A percentile compares a stretch with the other conserved stretches of the same genome.
phyloP scores from a whole-genome alignment of 2,797 vertebrate species.

The Gephyroberyx darwinii region DNA sequence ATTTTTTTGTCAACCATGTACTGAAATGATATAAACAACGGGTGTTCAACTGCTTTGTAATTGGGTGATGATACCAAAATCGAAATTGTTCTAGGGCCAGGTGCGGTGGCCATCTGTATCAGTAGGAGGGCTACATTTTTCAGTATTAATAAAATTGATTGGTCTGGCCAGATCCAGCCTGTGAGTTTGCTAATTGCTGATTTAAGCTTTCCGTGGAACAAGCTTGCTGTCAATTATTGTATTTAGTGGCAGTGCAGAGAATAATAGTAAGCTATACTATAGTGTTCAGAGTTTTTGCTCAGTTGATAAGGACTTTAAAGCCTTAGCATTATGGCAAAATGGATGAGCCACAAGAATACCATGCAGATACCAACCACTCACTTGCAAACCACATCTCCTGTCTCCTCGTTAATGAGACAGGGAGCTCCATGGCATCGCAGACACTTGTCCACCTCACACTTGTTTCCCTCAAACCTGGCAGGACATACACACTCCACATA shows the following conservation, averaged over 20 bases:
- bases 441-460: constrained; percentile 96
- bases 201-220: background rate
- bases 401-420: constrained; percentile 90
- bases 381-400: constrained; percentile 93
- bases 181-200: background rate
- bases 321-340: constrained; percentile 1
- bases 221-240: background rate
- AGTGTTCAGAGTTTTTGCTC: background rate
- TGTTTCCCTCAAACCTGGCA: constrained; percentile 89
- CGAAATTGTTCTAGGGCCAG: constrained; percentile 10
- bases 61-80: constrained; percentile 32
- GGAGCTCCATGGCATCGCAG: constrained; percentile 91
- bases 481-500: constrained; percentile 94
- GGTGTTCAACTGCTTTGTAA: constrained; percentile 30
- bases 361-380: constrained; percentile 78
- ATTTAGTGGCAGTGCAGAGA: background rate
- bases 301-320: constrained; percentile 30
- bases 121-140: constrained; percentile 13
- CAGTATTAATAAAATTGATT: background rate
- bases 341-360: constrained; percentile 20
- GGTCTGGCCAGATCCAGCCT: background rate
- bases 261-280: background rate
- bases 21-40: constrained; percentile 28
- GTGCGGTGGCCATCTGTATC: background rate
- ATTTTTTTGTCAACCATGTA: constrained; percentile 46